Base-by-base conservation (phyloP, 2,113 vertebrate genomes). In the Cebus imitator region DNA sequence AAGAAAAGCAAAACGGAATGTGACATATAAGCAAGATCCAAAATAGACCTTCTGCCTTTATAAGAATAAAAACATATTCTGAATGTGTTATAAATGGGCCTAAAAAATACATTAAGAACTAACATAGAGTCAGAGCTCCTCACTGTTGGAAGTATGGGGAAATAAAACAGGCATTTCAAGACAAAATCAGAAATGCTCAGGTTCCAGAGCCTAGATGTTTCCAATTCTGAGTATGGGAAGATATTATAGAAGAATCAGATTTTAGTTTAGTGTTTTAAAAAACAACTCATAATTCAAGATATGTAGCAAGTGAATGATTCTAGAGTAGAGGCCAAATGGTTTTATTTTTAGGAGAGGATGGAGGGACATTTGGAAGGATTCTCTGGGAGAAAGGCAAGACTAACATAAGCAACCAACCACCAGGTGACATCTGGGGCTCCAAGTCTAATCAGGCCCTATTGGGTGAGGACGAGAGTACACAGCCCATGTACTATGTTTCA, bases 1-100 rank as follows among this genome's bases (percentile, higher is more conserved):
- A 23, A 87, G 82, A 95, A 82, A 97, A 75, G 43, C 48, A 82
- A 90, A 87, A 45, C 48, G 82, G 48, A 78, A 57, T n/a, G 32
- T 66, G 35, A 78, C 66, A 91, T 43, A 85, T 32, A 94, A 95
- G 37, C 32, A 91, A 52, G 27, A 90, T 76, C 27, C 84, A 95
- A 86, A 91, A 70, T 95, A 75, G 0, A 95, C 27, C 4, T 87
- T 66, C 14, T 57, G 16, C 6, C 30, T 76, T 61, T 70, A 94
- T 0, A 45, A 18, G 14, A 76, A 81, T 55, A 80, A 81, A 96
- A 91, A 80, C 61, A 86, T 25, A 73, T 68, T 90, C 45, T 80
- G 70, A 96, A 75, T 35, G 30, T 6, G 17, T 88, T 45, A 1
- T 25, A 61, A 58, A 58, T 4, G 32, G n/a, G 6, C 30, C 18